These are phyloP conservation scores for Caenorhabditis tropicalis DNA, from an alignment of 1,140 invertebrate genomes.

Conservation along the genomic window DNA sequence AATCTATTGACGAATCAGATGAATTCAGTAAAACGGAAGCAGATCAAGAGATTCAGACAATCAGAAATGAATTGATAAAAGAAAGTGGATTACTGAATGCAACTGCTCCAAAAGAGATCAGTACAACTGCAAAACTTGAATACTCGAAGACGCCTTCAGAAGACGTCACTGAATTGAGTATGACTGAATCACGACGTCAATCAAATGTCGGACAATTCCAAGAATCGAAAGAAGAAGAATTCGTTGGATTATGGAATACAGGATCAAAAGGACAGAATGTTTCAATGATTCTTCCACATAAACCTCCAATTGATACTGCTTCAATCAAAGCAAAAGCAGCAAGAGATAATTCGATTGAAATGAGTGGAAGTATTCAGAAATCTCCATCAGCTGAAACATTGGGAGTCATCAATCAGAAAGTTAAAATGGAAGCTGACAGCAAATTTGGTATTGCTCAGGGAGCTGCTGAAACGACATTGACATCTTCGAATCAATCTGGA, in stretches of 20 bases:
- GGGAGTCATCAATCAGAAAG: background rate
- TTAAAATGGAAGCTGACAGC: background rate
- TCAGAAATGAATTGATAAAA: background rate
- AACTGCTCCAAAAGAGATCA: constrained; percentile 11
- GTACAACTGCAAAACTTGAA: background rate
- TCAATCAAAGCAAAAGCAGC: constrained; percentile 7
- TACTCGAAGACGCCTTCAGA: background rate
- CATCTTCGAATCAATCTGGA: background rate
- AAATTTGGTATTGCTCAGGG: constrained; percentile 14
- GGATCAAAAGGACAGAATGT: background rate
- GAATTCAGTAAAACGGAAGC: background rate
- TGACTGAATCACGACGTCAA: constrained; percentile 1
- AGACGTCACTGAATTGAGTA: constrained; percentile 8
- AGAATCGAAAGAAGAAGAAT: constrained; percentile 40
- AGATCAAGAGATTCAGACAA: background rate
- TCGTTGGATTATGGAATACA: constrained; percentile 15
- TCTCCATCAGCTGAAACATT: background rate
- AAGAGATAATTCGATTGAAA: constrained; percentile 15
- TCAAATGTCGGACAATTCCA: constrained; percentile 3
- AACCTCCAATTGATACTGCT: constrained; percentile 31
- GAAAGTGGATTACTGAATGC: background rate
- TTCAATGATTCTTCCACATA: constrained; percentile 1
- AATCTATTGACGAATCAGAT: background rate
- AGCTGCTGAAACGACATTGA: background rate
- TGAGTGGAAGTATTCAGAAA: constrained; percentile 32